Base-by-base conservation (phyloP, 1,140 invertebrate genomes). In the Megalonaias nervosa region DNA sequence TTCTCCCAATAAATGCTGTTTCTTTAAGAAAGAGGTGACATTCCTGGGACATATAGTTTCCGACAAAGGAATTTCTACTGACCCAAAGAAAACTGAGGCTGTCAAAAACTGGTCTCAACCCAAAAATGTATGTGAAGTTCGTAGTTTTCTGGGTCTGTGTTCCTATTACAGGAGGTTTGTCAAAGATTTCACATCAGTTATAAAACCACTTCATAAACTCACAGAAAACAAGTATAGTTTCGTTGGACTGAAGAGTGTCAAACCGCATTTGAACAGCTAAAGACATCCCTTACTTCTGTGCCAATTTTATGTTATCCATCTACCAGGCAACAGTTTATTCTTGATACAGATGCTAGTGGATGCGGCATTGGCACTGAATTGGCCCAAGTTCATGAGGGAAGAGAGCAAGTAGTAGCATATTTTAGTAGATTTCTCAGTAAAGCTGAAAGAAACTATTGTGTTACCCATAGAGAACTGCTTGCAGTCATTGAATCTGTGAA, bases 381-480 rank as follows among this genome's bases (percentile, higher is more conserved):
- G 26, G 1, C 79, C 2, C 88, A 89, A 75, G 62, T 62, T n/a
- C 60, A 82, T 55, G 80, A 83, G 21, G 79, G 82, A 59, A 31
- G 66, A 59, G 83, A 83, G 61, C n/a, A 74, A 17, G 73, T 82
- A 2, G 79, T 86, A 5, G 81, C 82, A 1, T 88, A 83, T 70
- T 67, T 58, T 13, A 84, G 80, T 70, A 74, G 71, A 23, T 38
- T 31, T 31, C 26, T 31, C 26, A 31, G 26, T 31, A 31, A 31
- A 31, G 26, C 26, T 31, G 26, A 31, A 83, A 76, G 85, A 75
- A 90, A 91, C 19, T 93, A 93, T 81, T 85, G 82, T 68, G 77
- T 78, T 3, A 84, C 82, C 16, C 15, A 76, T 16, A 85, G 71
- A 69, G 82, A 85, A 75, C 68, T 85, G 5, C 67, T 82, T 5